A percentile compares a stretch with the other conserved stretches of the same genome.
Evolutionary conservation across 2,797 vertebrate genomes (phyloP).

Genomic region (Tenualosa thibaudeaui): DNA sequence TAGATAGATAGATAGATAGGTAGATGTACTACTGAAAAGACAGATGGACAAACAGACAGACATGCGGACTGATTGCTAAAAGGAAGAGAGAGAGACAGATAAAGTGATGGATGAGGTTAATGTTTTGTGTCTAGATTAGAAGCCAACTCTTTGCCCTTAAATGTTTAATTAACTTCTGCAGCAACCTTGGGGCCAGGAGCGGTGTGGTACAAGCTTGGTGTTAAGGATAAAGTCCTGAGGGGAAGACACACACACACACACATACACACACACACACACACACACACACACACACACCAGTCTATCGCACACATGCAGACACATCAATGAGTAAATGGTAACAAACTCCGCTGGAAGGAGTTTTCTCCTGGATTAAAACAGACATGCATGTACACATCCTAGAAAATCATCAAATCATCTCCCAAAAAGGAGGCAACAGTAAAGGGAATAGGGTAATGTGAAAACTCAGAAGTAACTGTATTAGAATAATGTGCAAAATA

Average conservation of each 20-base stretch:
- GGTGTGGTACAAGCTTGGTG: not conserved
- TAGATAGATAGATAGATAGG: not conserved
- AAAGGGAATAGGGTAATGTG: not conserved
- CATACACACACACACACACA: constrained; percentile 11
- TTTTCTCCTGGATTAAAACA: not conserved
- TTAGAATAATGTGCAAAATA: not conserved
- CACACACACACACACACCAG: constrained; percentile 1
- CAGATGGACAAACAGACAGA: not conserved
- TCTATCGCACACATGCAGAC: constrained; percentile 16
- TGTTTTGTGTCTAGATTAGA: constrained; percentile 23
- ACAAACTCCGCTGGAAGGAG: not conserved
- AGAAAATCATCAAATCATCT: not conserved
- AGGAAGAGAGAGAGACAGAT: not conserved
- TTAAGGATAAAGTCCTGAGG: not conserved
- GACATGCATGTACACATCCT: not conserved
- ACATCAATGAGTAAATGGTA: not conserved
- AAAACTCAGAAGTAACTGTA: not conserved
- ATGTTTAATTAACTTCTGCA: constrained; percentile 22
- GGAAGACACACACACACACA: constrained; percentile 12
- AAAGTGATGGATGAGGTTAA: constrained; percentile 23
- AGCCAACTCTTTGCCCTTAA: constrained; percentile 11
- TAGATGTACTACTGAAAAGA: not conserved
- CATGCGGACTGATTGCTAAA: not conserved
- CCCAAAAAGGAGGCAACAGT: not conserved
- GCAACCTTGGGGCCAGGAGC: not conserved